A percentile compares a stretch with the other conserved stretches of the same genome.
phyloP scores from a whole-genome alignment of 1,140 invertebrate genomes.

The Mycetomoellerius zeteki region DNA sequence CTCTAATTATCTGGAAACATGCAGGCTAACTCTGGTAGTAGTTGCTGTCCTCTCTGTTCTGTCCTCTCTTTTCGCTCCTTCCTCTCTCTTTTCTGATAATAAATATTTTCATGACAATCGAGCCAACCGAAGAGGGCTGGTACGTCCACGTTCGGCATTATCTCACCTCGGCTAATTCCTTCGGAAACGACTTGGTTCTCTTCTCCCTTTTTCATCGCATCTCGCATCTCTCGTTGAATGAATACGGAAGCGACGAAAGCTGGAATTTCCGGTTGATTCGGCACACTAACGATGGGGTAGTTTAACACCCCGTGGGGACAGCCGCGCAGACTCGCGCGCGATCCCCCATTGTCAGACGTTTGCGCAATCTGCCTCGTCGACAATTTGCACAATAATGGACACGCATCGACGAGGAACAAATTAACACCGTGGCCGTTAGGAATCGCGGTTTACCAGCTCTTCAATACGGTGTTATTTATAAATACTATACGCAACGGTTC shows the following conservation, averaged over 20 bases:
- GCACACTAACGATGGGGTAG: slow-evolving; percentile 86
- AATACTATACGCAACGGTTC: not conserved
- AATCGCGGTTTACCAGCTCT: slow-evolving; percentile 65
- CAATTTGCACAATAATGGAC: slow-evolving; percentile 87
- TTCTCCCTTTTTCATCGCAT: not conserved
- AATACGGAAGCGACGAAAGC: slow-evolving; percentile 85
- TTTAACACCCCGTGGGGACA: slow-evolving; percentile 77
- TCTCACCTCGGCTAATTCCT: slow-evolving; percentile 71
- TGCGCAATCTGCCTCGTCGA: slow-evolving; percentile 78
- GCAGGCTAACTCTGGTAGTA: not conserved
- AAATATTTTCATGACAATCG: slow-evolving; percentile 85
- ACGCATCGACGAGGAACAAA: slow-evolving; percentile 81
- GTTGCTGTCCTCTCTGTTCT: not conserved
- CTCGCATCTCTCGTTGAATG: slow-evolving; percentile 48
- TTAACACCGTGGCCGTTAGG: slow-evolving; percentile 82
- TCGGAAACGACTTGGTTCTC: slow-evolving; percentile 23
- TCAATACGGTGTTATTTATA: slow-evolving; percentile 13
- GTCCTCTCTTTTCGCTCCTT: not conserved
- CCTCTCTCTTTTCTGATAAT: slow-evolving; percentile 67
- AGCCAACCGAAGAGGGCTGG: slow-evolving; percentile 1
- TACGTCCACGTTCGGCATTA: slow-evolving; percentile 58
- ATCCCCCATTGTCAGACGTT: slow-evolving; percentile 79
- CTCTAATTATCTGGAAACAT: slow-evolving; percentile 76
- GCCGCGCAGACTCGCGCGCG: slow-evolving; percentile 63
- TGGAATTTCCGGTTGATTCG: slow-evolving; percentile 88